Base-by-base conservation (phyloP, 1,140 invertebrate genomes). In the Achroia grisella region DNA sequence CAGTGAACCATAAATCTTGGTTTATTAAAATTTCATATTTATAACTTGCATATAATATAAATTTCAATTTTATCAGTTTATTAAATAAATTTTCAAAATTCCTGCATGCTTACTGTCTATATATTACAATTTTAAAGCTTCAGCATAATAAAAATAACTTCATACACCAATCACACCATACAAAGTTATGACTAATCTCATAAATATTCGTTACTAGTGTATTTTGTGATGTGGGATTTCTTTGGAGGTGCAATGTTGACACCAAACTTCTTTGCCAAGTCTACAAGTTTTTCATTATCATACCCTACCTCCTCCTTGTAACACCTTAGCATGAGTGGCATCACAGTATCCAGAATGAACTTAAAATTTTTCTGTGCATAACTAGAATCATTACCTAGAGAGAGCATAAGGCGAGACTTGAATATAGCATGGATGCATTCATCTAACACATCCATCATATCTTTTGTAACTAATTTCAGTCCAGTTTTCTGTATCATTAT, bases 191-290 rank as follows among this genome's bases (percentile, higher is more conserved):
- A 61, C 63, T 78, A 71, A 57, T 79, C 69, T 86, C 81, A 87
- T 78, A 87, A 83, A 73, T 87, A 87, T 70, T 87, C 86, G 61
- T 81, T 85, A 56, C 84, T 86, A 13, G 86, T 86, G 52, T 87
- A 87, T 71, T 87, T 87, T 64, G 86, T 85, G 63, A 87, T 82
- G 71, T 86, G 84, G 4, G 79, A 73, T 52, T 80, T 77, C 57
- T 79, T 86, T 62, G 82, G 79, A 52, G 73, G 59, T 36, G 63
- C 48, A 28, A 71, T 61, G 52, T 66, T 77, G 4, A 86, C 78
- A 54, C 86, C 86, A 61, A 65, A 85, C 50, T 87, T 84, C 56
- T 83, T 80, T 33, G 75, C 86, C 47, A 87, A 59, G n/a, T 54
- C 56, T 33, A 78, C 52, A 33, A 87, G 59, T 48, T 86, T 86